A percentile compares a stretch with the other conserved stretches of the same genome.
These are phyloP conservation scores for Glaucopsyche alexis DNA, from an alignment of 2,888 invertebrate genomes.

Conservation along the genomic window DNA sequence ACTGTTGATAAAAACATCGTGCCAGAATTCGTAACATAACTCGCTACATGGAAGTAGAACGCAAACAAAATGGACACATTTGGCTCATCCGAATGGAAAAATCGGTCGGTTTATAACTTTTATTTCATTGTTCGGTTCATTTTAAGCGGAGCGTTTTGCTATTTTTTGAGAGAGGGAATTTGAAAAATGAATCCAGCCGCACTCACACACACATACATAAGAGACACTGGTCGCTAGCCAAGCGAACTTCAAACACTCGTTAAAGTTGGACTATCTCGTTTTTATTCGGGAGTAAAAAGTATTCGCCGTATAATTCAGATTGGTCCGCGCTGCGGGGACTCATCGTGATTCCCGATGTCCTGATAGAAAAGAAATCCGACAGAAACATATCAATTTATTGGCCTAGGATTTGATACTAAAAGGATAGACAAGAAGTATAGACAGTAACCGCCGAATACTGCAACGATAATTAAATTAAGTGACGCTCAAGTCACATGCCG, in stretches of 20 bases:
- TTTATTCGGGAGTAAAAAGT: constrained; percentile 42
- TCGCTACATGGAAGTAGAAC: background rate
- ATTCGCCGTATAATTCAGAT: constrained; percentile 41
- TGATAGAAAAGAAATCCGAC: background rate
- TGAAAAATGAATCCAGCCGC: background rate
- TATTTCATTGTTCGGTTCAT: constrained; percentile 22
- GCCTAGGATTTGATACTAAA: too few species aligned
- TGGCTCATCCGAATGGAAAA: constrained; percentile 23
- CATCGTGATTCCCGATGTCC: background rate
- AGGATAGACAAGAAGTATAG: too few species aligned
- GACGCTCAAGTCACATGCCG: too few species aligned
- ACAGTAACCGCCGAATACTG: too few species aligned
- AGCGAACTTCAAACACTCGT: constrained; percentile 43
- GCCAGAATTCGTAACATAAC: constrained; percentile 26
- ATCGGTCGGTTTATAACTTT: constrained; percentile 13
- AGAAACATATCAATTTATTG: background rate
- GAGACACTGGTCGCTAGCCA: constrained; percentile 39
- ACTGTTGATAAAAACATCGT: constrained; percentile 28
- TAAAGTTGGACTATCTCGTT: constrained; percentile 42
- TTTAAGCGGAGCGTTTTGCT: constrained; percentile 14
- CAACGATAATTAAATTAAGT: too few species aligned
- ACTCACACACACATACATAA: background rate
- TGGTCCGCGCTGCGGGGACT: background rate
- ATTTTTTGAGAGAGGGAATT: background rate
- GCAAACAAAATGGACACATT: constrained; percentile 18